Evolutionary conservation across 2,113 vertebrate species (phyloP).

Genomic region (Aleadryas rufinucha): DNA sequence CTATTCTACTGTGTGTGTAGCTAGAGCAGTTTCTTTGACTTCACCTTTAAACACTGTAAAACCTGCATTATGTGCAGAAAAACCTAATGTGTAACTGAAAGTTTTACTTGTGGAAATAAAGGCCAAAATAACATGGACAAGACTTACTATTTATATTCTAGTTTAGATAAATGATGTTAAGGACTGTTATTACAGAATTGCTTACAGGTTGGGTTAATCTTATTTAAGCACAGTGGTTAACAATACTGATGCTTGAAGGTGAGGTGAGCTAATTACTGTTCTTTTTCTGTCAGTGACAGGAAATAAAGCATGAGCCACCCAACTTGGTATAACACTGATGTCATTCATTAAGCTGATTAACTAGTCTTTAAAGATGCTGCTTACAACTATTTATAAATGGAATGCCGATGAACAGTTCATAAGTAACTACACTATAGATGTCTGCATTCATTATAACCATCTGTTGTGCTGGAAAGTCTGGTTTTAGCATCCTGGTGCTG

Average conservation of each 20-base stretch:
- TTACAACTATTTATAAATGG: background rate
- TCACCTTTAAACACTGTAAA: background rate
- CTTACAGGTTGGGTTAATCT: background rate
- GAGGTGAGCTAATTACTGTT: background rate
- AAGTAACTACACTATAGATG: background rate
- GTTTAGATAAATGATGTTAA: background rate
- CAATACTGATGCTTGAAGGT: background rate
- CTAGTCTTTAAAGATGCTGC: background rate
- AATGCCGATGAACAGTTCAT: background rate
- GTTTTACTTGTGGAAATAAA: background rate
- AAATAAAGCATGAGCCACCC: background rate
- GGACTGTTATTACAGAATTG: background rate
- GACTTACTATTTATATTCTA: background rate
- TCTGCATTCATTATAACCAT: background rate
- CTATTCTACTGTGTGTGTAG: background rate
- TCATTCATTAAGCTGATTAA: background rate
- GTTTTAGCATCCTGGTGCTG: background rate
- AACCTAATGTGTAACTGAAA: background rate
- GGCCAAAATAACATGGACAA: background rate
- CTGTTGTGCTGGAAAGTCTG: background rate
- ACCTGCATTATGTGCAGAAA: background rate
- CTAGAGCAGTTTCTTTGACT: background rate
- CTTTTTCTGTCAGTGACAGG: background rate
- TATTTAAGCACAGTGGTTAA: background rate
- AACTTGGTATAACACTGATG: background rate